phyloP scores from a whole-genome alignment of 2,797 vertebrate species.

The Gadopsis marmoratus region DNA sequence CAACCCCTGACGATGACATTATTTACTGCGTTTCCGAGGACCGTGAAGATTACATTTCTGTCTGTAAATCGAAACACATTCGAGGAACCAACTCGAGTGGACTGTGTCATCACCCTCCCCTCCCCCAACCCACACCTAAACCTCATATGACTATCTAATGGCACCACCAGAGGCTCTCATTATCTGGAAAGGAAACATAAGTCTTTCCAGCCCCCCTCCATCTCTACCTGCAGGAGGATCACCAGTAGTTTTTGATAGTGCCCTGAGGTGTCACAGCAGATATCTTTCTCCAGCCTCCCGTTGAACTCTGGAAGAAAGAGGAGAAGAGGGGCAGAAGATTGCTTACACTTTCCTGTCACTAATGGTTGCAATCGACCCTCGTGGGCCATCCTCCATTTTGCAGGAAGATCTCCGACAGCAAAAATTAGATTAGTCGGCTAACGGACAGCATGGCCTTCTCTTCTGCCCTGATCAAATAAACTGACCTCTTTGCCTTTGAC shows the following conservation, averaged over 20 bases:
- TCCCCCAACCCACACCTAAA: slow-evolving; percentile 32
- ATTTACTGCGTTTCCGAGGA: slow-evolving; percentile 14
- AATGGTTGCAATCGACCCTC: slow-evolving; percentile 53
- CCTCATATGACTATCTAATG: slow-evolving; percentile 74
- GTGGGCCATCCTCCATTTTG: slow-evolving; percentile 30
- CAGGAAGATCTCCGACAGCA: slow-evolving; percentile 38
- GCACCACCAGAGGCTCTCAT: slow-evolving; percentile 64
- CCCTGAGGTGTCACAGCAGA: slow-evolving; percentile 93
- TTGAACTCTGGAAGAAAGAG: slow-evolving; percentile 89
- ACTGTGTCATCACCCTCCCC: slow-evolving; percentile 61
- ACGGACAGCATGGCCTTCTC: slow-evolving; percentile 47
- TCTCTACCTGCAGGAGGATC: slow-evolving; percentile 92
- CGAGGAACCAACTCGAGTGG: neutral
- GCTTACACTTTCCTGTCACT: slow-evolving; percentile 54
- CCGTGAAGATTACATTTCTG: slow-evolving; percentile 49
- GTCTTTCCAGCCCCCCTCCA: slow-evolving; percentile 44
- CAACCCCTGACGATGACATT: slow-evolving; percentile 45
- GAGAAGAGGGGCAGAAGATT: slow-evolving; percentile 56
- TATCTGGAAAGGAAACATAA: slow-evolving; percentile 64
- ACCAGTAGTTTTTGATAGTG: slow-evolving; percentile 92
- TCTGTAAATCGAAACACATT: slow-evolving; percentile 31
- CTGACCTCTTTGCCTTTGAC: slow-evolving; percentile 31
- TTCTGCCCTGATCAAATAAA: slow-evolving; percentile 62
- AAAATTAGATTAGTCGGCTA: slow-evolving; percentile 65
- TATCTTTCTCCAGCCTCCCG: slow-evolving; percentile 91